These are phyloP conservation scores for Phocides pigmalion DNA, from an alignment of 1,140 invertebrate species.

Conservation along the genomic window DNA sequence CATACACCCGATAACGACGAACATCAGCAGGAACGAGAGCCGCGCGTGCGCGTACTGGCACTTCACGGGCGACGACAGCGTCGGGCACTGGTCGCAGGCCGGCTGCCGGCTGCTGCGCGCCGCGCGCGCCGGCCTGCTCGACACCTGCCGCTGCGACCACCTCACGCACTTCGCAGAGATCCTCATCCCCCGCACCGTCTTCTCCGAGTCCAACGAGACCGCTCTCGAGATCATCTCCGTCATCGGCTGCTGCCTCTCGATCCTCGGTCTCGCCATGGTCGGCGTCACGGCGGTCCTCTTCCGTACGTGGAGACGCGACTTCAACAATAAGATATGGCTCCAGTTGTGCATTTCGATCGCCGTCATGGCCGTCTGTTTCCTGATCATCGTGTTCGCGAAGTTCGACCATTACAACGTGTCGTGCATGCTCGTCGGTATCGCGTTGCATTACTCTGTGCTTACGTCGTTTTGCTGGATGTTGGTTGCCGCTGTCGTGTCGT, in stretches of 20 bases:
- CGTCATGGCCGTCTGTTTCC: slow-evolving; percentile 65
- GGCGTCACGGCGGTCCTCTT: slow-evolving; percentile 75
- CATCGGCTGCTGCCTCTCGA: slow-evolving; percentile 73
- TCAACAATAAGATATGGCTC: slow-evolving; percentile 82
- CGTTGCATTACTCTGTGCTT: slow-evolving; percentile 77
- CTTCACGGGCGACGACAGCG: slow-evolving; percentile 56
- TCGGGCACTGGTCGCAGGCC: slow-evolving; percentile 70
- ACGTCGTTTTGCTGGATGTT: slow-evolving; percentile 84
- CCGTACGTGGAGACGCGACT: slow-evolving; percentile 78
- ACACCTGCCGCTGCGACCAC: slow-evolving; percentile 79
- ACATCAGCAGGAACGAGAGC: slow-evolving; percentile 54
- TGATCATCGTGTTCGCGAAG: slow-evolving; percentile 61
- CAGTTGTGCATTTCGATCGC: slow-evolving; percentile 76
- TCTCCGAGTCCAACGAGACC: slow-evolving; percentile 59
- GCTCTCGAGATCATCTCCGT: slow-evolving; percentile 70
- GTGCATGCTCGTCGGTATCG: slow-evolving; percentile 74
- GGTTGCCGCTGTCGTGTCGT: slow-evolving; percentile 79
- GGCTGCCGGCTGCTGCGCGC: slow-evolving; percentile 70
- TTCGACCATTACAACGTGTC: slow-evolving; percentile 55
- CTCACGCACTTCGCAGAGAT: slow-evolving; percentile 83
- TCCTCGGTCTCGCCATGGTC: slow-evolving; percentile 74
- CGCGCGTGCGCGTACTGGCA: slow-evolving; percentile 79
- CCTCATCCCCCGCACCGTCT: slow-evolving; percentile 58
- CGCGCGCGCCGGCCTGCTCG: slow-evolving; percentile 50
- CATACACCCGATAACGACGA: slow-evolving; percentile 48